Evolutionary conservation across 2,888 invertebrate species (phyloP).

Genomic region (Drosophila demipolita): DNA sequence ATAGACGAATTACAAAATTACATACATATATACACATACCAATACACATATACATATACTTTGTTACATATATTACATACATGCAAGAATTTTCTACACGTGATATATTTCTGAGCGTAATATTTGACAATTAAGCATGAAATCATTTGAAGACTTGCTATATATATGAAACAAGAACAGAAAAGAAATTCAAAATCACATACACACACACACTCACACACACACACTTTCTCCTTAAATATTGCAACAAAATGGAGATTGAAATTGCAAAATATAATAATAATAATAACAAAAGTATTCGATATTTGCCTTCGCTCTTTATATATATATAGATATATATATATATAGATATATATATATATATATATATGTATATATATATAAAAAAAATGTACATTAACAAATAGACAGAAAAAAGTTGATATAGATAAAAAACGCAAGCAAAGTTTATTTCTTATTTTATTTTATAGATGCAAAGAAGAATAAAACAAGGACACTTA

Average conservation of each 20-base stretch:
- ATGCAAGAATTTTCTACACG: constrained; percentile 5
- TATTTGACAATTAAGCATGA: constrained; percentile 10
- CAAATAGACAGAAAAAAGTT: constrained; percentile 7
- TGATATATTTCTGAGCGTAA: constrained; percentile 29
- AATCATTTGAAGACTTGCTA: constrained; percentile 34
- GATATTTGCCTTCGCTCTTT: constrained; percentile 78
- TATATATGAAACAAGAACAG: not conserved
- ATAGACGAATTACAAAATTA: constrained; percentile 55
- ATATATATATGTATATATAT: constrained; percentile 40
- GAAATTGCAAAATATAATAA: constrained; percentile 33
- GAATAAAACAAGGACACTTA: constrained; percentile 54
- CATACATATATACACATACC: constrained; percentile 16
- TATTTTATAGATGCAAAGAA: constrained; percentile 45
- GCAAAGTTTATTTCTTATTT: constrained; percentile 43
- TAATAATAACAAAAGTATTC: constrained; percentile 74
- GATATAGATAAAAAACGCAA: constrained; percentile 29
- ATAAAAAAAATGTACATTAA: constrained; percentile 22
- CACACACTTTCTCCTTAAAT: constrained; percentile 45
- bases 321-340: constrained; percentile 56
- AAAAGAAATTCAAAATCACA: constrained; percentile 17
- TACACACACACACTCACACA: constrained; percentile 15
- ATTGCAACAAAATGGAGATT: constrained; percentile 65
- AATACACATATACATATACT: constrained; percentile 5
- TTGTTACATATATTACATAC: constrained; percentile 7
- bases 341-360: constrained; percentile 33